Base-by-base conservation (phyloP, 2,113 vertebrate genomes). In the Corythaixoides concolor region DNA sequence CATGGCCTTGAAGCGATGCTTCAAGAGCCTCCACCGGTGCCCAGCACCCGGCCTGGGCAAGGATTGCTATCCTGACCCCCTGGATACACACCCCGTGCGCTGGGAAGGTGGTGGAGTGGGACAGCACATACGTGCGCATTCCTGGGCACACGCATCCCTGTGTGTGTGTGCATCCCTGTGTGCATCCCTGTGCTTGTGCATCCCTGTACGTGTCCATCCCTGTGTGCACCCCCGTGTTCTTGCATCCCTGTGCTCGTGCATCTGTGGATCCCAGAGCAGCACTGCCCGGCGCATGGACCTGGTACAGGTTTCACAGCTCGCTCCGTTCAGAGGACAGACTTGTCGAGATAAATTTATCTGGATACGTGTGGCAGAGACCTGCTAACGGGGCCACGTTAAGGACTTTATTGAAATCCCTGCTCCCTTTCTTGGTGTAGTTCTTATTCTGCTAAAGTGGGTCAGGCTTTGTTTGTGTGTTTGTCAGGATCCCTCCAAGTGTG, bases 381-480 rank as follows among this genome's bases (percentile, higher is more conserved):
- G 41, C 47, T 90, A 45, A 89, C 52, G 62, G 83, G 39, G 64
- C 11, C 4, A 10, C 64, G 14, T 37, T 70, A 86, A 79, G 72
- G 49, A 63, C 58, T 30, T 47, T 3, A 11, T n/a, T 75, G 83
- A 94, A 84, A 72, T 70, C 90, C 33, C 30, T 22, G 43, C n/a
- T 91, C 33, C 56, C 41, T 92, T 81, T 92, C 88, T 85, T 76
- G 73, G 55, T 30, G 32, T 14, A 8, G 39, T 81, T 43, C 56
- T 87, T 84, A 50, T 72, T 87, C 62, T 89, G 20, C 68, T 53
- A 45, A 93, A 89, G 59, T 93, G 92, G 90, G 95, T 96, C 97
- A 95, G 86, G 53, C 73, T 94, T 90, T 93, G 62, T 93, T 78
- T 78, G 50, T 70, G 59, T 86, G 78, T 91, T 92, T 75, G 13